These are phyloP conservation scores for Nesoenas mayeri DNA, from an alignment of 2,113 vertebrate genomes.

Conservation along the genomic window DNA sequence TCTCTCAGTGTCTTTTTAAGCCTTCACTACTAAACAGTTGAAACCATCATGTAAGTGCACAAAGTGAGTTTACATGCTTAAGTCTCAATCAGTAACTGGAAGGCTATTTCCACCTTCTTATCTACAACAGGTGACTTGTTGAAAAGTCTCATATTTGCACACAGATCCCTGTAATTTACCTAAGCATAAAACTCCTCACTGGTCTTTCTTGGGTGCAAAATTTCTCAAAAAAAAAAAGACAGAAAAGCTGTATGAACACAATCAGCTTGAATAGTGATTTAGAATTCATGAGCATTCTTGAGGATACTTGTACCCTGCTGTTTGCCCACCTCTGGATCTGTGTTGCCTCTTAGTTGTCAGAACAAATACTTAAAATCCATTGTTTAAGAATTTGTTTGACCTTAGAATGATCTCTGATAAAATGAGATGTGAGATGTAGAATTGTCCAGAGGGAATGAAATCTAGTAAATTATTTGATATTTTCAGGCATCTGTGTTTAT, in stretches of 20 bases:
- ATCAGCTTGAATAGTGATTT: neutral
- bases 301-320: neutral
- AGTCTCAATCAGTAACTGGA: neutral
- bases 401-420: slow-evolving; percentile 71
- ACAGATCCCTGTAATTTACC: neutral
- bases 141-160: neutral
- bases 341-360: slow-evolving; percentile 54
- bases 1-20: neutral
- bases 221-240: neutral
- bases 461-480: slow-evolving; percentile 66
- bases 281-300: neutral
- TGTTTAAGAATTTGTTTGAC: slow-evolving; percentile 67
- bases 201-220: neutral
- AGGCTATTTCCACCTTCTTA: neutral
- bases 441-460: slow-evolving; percentile 61
- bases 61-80: neutral
- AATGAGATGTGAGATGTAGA: slow-evolving; percentile 45
- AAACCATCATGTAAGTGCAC: neutral
- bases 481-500: slow-evolving; percentile 64
- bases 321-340: slow-evolving; percentile 27
- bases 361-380: slow-evolving; percentile 62
- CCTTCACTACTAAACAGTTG: neutral
- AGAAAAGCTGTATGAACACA: neutral
- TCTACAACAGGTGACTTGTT: neutral
- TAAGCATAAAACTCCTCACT: neutral